Evolutionary conservation across 1,140 invertebrate genomes (phyloP).

Genomic region (Drosophila rhopaloa): DNA sequence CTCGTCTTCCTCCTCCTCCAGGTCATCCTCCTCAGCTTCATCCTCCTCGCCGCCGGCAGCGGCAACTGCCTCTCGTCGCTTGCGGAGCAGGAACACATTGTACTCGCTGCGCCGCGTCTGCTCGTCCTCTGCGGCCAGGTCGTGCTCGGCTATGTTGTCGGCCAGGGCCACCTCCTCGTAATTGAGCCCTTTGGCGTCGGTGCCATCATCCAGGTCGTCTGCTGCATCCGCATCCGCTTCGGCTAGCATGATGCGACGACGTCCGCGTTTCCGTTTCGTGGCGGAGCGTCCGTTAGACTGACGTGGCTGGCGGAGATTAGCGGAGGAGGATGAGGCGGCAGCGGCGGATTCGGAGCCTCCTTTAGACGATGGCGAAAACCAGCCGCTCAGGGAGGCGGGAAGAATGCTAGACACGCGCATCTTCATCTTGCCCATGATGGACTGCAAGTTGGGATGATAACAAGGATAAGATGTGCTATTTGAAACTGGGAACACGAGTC

Average conservation of each 20-base stretch:
- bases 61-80: slow-evolving; percentile 10
- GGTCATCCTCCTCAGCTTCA: slow-evolving; percentile 27
- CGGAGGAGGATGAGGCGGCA: not conserved
- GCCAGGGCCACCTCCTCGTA: slow-evolving; percentile 71
- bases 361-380: slow-evolving; percentile 71
- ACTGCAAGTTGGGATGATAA: slow-evolving; percentile 37
- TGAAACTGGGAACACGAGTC: not conserved
- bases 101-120: slow-evolving; percentile 67
- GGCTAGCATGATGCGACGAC: slow-evolving; percentile 66
- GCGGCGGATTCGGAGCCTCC: not conserved
- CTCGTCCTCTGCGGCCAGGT: slow-evolving; percentile 67
- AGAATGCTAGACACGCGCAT: slow-evolving; percentile 72
- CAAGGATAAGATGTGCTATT: not conserved
- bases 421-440: slow-evolving; percentile 76
- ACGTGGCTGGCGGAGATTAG: slow-evolving; percentile 14
- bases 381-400: slow-evolving; percentile 62
- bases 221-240: slow-evolving; percentile 52
- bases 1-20: slow-evolving; percentile 47
- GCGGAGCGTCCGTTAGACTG: slow-evolving; percentile 33
- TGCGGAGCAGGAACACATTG: slow-evolving; percentile 54
- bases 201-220: slow-evolving; percentile 63
- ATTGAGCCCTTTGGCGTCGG: slow-evolving; percentile 49
- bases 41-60: slow-evolving; percentile 7
- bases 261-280: slow-evolving; percentile 47
- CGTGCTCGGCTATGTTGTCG: slow-evolving; percentile 74